Base-by-base conservation (phyloP, 1,140 invertebrate species). In the Dendroctonus valens region DNA sequence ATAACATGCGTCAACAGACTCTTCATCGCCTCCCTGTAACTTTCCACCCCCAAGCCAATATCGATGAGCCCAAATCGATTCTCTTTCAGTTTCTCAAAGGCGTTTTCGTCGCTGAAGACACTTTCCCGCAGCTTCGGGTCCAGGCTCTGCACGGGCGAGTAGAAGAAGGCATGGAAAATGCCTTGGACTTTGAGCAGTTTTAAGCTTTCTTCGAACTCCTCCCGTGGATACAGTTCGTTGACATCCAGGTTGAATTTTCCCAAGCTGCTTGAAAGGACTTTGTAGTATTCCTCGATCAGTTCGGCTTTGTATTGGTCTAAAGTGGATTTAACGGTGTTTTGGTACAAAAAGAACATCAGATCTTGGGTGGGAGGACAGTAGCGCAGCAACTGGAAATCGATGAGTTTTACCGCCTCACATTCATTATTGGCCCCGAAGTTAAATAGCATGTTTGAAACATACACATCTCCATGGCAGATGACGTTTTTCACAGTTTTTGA, bases 361-460 rank as follows among this genome's bases (percentile, higher is more conserved):
- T 85, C 84, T 15, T 82, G 59, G 57, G 78, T 79, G 0, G 83
- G 82, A 3, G 81, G 77, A 12, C 78, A 75, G 73, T 83, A 87
- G 41, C 85, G 72, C 0, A 80, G 81, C 38, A 87, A 76, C 75
- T 89, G 87, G 59, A 84, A 87, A 71, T 89, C 87, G 14, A 89
- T 79, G 5, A 89, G 69, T 8, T 83, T 78, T 11, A 83, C 83
- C 6, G 76, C 71, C 3, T 78, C 58, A 2, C 55, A 62, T 7
- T 15, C 42, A 1, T 46, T 53, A 38, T 66, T 39, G 39, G 70
- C 41, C 7, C 80, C 73, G 62, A 83, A 83, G 72, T 84, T 86
- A 44, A 85, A 82, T 70, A 89, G 80, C 7, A 87, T 73, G 72
- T 89, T 89, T 69, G 85, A 86, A 2, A 79, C 73, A 85, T 86